These are phyloP conservation scores for Muscicapa comitata DNA, from an alignment of 2,797 vertebrate genomes.

Conservation along the genomic window DNA sequence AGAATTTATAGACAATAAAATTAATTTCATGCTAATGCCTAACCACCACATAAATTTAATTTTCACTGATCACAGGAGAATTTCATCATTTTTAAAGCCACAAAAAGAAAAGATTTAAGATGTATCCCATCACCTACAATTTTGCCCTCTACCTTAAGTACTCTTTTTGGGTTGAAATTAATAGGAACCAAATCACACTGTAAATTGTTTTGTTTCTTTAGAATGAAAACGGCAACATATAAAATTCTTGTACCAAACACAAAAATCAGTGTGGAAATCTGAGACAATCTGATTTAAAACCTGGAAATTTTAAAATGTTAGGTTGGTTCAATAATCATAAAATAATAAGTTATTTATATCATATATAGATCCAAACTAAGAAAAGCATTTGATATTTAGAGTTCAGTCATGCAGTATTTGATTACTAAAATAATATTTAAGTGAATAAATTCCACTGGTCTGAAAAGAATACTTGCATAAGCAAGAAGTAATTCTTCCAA, in stretches of 20 bases:
- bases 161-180: neutral
- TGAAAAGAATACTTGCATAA: neutral
- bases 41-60: neutral
- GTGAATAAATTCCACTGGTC: neutral
- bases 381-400: neutral
- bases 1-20: neutral
- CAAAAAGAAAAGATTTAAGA: neutral
- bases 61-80: neutral
- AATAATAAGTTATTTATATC: neutral
- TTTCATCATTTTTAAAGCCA: neutral
- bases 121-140: neutral
- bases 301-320: neutral
- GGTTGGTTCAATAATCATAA: neutral
- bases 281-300: neutral
- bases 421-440: neutral
- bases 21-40: neutral
- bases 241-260: neutral
- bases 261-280: neutral
- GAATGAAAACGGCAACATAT: neutral
- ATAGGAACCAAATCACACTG: neutral
- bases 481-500: neutral
- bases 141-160: neutral
- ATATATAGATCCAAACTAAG: neutral
- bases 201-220: neutral
- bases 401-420: neutral